phyloP scores from a whole-genome alignment of 2,888 invertebrate genomes.

The Emmelina monodactyla region DNA sequence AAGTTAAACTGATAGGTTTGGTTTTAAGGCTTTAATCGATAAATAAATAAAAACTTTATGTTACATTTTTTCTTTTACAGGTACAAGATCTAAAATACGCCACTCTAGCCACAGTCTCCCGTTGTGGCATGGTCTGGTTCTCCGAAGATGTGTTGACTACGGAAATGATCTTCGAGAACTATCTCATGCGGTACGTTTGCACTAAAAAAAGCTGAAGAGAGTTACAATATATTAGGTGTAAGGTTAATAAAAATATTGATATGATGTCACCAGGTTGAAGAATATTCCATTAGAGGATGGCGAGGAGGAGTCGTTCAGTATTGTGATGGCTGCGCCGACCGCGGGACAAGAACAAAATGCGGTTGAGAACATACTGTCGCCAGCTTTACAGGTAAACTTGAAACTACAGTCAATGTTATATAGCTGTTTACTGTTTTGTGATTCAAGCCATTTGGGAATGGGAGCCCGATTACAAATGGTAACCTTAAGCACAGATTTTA shows the following conservation, averaged over 20 bases:
- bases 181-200: constrained; percentile 67
- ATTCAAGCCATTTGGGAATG: too few species aligned
- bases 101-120: constrained; percentile 97
- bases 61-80: constrained; percentile 22
- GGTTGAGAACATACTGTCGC: constrained; percentile 82
- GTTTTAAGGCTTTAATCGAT: too few species aligned
- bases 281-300: constrained; percentile 89
- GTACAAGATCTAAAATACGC: constrained; percentile 97
- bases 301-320: constrained; percentile 77
- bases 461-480: too few species aligned
- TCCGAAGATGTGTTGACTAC: constrained; percentile 98
- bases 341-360: constrained; percentile 67
- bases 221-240: not conserved
- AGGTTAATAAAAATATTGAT: not conserved
- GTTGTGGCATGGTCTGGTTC: constrained; percentile 99
- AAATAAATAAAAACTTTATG: constrained; percentile 5
- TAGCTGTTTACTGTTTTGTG: too few species aligned
- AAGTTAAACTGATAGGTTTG: too few species aligned
- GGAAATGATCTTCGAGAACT: constrained; percentile 99
- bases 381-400: constrained; percentile 73
- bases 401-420: too few species aligned
- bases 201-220: not conserved
- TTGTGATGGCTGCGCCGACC: constrained; percentile 64
- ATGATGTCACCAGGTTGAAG: constrained; percentile 76
- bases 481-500: too few species aligned